Base-by-base conservation (phyloP, 2,888 invertebrate genomes). In the Nymphalis c-album region DNA sequence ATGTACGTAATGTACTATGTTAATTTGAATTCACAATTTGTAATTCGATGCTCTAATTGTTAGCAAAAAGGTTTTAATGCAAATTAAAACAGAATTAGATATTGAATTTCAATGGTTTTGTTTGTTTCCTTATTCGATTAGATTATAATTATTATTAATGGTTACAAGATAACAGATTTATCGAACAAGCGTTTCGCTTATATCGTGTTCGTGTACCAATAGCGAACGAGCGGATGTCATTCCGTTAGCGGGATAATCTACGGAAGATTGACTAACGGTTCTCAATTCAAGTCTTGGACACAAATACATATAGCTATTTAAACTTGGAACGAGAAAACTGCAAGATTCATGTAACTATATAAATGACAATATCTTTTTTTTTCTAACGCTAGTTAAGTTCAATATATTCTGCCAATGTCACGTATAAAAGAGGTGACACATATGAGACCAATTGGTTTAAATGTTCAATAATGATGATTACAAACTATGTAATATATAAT, bases 161-260 rank as follows among this genome's bases (percentile, higher is more conserved):
- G 31, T 26, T 17, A 26, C 26, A 22, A 51, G 26, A 16, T 40
- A 40, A 40, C 17, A 7, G 16, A 26, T 61, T 68, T 68, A 64
- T 64, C 61, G 57, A 58, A 64, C 64, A 53, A 55, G 60, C 55
- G 61, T 46, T 31, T 55, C 26, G 53, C 53, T 26, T 55, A 16
- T 13, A 50, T 10, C 48, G 20, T 40, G 57, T 35, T 55, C 48
- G 20, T 40, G 57, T 35, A 50, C 26, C 51, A 22, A 31, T 35
- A 74, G 50, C 40, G 51, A 22, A 31, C 47, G 74, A 74, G 76
- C 85, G 82, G 87, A 82, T 81, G 81, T 80, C 80, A 81, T 85
- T 82, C 88, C 88, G 89, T 89, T 88, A 88, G 77, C 76, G 79
- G 76, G 80, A 84, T 88, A 85, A 87, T 85, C 86, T 82, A 75